phyloP scores from a whole-genome alignment of 2,888 invertebrate species.

The Tanypteryx hageni region DNA sequence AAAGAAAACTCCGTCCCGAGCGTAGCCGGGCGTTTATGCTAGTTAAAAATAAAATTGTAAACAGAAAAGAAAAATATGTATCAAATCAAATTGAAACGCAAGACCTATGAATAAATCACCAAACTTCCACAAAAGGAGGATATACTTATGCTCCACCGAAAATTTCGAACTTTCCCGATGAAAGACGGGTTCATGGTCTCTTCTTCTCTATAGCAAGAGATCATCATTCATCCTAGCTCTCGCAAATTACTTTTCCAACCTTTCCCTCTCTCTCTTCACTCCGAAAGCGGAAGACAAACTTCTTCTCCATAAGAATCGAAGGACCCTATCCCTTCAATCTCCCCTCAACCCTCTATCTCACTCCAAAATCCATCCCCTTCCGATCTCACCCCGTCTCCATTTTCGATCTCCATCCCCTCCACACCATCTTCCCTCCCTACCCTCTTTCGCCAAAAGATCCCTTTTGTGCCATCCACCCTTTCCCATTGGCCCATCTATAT shows the following conservation, averaged over 20 bases:
- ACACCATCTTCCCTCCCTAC: background rate
- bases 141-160: background rate
- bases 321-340: slow-evolving; percentile 40
- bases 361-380: slow-evolving; percentile 52
- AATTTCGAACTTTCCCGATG: slow-evolving; percentile 12
- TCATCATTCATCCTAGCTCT: slow-evolving; percentile 60
- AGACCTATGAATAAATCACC: slow-evolving; percentile 26
- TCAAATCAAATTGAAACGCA: background rate
- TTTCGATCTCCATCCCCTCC: slow-evolving; percentile 16
- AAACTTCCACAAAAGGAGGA: slow-evolving; percentile 7
- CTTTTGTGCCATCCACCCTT: slow-evolving; percentile 9
- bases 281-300: slow-evolving; percentile 47
- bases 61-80: too few species aligned
- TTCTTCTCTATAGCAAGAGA: slow-evolving; percentile 13
- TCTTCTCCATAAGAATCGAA: slow-evolving; percentile 56
- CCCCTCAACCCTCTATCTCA: slow-evolving; percentile 49
- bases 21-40: too few species aligned
- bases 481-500: slow-evolving; percentile 55
- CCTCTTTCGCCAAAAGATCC: background rate
- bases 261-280: background rate
- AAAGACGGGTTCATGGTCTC: slow-evolving; percentile 30
- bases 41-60: too few species aligned
- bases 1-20: too few species aligned
- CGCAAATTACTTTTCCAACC: slow-evolving; percentile 48
- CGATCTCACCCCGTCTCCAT: slow-evolving; percentile 57